Conservation (phyloP, 2,797 vertebrate genomes). For the Crypturellus tataupa region DNA sequence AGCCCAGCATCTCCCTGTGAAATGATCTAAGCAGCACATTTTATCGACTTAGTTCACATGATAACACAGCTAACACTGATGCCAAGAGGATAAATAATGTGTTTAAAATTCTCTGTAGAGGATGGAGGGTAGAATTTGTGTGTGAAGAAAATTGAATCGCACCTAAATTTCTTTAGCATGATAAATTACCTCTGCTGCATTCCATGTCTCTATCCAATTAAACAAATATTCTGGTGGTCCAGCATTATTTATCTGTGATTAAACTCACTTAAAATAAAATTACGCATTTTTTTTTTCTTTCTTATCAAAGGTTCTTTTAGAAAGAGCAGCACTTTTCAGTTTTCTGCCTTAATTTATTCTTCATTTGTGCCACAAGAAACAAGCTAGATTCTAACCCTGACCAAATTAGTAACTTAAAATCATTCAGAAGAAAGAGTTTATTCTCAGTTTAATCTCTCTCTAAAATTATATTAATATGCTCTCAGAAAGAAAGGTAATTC, state of each 20-base stretch:
- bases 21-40: background rate
- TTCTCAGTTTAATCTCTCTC: background rate
- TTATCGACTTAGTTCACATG: conserved; percentile 44
- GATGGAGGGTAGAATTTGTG: background rate
- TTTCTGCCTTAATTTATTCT: conserved; percentile 40
- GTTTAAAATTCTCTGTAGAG: conserved; percentile 27
- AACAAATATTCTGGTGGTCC: conserved; percentile 58
- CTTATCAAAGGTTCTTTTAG: conserved; percentile 15
- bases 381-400: conserved; percentile 23
- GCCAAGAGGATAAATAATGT: conserved; percentile 57
- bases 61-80: background rate
- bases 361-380: conserved; percentile 9
- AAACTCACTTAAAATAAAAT: conserved; percentile 57
- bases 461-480: background rate
- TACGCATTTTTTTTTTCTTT: background rate
- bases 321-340: background rate
- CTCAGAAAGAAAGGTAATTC: conserved; percentile 25
- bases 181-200: conserved; percentile 69
- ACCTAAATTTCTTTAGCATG: conserved; percentile 58
- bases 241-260: conserved; percentile 64
- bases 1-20: background rate
- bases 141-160: conserved; percentile 70
- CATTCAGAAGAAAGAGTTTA: conserved; percentile 20
- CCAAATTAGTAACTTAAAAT: conserved; percentile 55
- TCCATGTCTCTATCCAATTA: conserved; percentile 66